A percentile compares a stretch with the other conserved stretches of the same genome.
phyloP scores from a whole-genome alignment of 2,797 vertebrate genomes.

The Neomorphus geoffroyi region DNA sequence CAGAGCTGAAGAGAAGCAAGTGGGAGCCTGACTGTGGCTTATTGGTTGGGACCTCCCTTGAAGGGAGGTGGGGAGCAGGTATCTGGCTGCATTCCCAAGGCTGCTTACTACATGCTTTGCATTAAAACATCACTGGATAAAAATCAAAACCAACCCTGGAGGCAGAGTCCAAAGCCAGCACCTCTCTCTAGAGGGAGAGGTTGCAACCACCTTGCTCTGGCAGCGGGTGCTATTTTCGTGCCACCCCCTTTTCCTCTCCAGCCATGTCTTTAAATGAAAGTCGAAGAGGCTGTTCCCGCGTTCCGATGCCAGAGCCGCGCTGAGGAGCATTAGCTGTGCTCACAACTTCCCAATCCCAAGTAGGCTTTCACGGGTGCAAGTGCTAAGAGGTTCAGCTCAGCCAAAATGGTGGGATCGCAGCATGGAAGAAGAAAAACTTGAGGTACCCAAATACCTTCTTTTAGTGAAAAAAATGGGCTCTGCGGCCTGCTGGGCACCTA shows the following conservation, averaged over 20 bases:
- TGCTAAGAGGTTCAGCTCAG: background rate
- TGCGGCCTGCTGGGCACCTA: background rate
- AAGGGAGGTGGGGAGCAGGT: slow-evolving; percentile 20
- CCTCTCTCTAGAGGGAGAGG: background rate
- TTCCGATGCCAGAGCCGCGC: accelerated
- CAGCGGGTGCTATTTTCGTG: background rate
- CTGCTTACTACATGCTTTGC: background rate
- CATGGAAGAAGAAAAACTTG: background rate
- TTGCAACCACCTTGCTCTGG: slow-evolving; percentile 10
- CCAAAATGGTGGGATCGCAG: background rate
- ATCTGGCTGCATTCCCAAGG: slow-evolving; percentile 10
- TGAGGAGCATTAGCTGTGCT: background rate
- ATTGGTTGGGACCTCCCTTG: background rate
- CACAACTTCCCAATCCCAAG: background rate
- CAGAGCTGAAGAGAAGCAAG: slow-evolving; percentile 42
- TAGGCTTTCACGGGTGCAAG: background rate
- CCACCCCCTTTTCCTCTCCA: slow-evolving; percentile 31
- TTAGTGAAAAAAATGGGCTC: background rate
- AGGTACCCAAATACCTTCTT: slow-evolving; percentile 39
- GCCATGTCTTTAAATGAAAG: slow-evolving; percentile 19
- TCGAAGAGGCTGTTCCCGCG: background rate
- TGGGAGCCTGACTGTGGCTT: slow-evolving; percentile 57
- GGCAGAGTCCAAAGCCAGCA: slow-evolving; percentile 33
- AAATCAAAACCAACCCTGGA: slow-evolving; percentile 21
- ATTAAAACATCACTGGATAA: slow-evolving; percentile 42